A percentile compares a stretch with the other conserved stretches of the same genome.
These are phyloP conservation scores for Peromyscus leucopus DNA, from an alignment of 2,113 vertebrate genomes.

Conservation along the genomic window DNA sequence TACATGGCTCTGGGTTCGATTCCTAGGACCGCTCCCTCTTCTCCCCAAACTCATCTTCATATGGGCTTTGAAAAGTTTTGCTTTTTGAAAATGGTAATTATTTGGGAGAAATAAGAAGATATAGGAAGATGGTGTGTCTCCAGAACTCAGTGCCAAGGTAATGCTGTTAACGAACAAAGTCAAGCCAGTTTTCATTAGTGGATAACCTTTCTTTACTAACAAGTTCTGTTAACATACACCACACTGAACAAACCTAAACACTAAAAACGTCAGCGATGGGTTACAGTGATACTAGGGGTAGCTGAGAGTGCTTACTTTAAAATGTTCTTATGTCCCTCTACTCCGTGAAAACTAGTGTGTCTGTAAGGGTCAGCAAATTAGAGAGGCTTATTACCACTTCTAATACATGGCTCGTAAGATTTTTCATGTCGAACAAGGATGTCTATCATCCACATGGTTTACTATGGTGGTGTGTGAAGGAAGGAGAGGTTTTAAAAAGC, in stretches of 20 bases:
- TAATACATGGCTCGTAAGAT: not conserved
- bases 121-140: not conserved
- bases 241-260: not conserved
- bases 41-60: not conserved
- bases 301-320: not conserved
- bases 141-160: not conserved
- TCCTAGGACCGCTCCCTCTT: not conserved
- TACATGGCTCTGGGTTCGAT: not conserved
- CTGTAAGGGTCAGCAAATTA: slow-evolving; percentile 3
- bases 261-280: not conserved
- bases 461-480: slow-evolving; percentile 16
- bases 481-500: slow-evolving; percentile 33
- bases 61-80: not conserved
- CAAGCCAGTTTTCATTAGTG: not conserved
- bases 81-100: slow-evolving; percentile 2
- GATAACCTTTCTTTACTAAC: not conserved
- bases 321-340: not conserved
- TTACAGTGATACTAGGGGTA: not conserved
- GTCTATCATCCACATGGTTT: slow-evolving; percentile 20
- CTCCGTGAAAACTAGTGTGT: not conserved
- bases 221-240: not conserved
- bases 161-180: slow-evolving; percentile 34
- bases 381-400: not conserved
- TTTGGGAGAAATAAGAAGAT: not conserved
- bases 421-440: slow-evolving; percentile 1